Evolutionary conservation across 2,797 vertebrate species (phyloP).

Genomic region (Chanos chanos): DNA sequence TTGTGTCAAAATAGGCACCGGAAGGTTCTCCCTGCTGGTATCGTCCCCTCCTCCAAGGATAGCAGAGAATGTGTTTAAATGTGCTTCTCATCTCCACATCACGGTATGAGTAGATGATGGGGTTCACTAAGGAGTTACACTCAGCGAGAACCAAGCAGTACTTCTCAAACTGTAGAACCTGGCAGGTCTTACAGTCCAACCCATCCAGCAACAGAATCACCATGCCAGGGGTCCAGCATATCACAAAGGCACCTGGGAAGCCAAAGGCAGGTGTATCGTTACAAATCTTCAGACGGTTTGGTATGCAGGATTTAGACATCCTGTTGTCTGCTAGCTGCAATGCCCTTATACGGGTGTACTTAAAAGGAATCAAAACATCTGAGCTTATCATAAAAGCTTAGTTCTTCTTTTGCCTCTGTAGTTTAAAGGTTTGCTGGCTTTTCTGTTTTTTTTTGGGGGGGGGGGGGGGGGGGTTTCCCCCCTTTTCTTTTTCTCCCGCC

Average conservation of each 20-base stretch:
- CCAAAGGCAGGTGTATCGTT: not conserved
- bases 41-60: conserved; percentile 50
- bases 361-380: no score
- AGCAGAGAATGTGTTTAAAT: conserved; percentile 82
- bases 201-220: conserved; percentile 85
- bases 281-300: not conserved
- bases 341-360: no score
- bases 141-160: conserved; percentile 87
- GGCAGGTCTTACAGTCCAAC: conserved; percentile 69
- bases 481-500: no score
- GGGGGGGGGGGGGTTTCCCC: no score
- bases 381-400: no score
- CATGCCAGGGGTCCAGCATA: conserved; percentile 92
- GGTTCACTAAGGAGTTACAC: conserved; percentile 89
- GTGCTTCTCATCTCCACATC: conserved; percentile 86
- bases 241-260: conserved; percentile 83
- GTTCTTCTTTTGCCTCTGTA: no score
- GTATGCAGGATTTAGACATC: no score
- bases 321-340: no score
- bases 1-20: conserved; percentile 31
- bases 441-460: no score
- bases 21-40: conserved; percentile 36
- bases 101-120: conserved; percentile 84
- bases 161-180: conserved; percentile 82
- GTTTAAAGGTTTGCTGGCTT: no score